These are phyloP conservation scores for Lamellibrachia columna DNA, from an alignment of 2,888 invertebrate species.

Conservation along the genomic window DNA sequence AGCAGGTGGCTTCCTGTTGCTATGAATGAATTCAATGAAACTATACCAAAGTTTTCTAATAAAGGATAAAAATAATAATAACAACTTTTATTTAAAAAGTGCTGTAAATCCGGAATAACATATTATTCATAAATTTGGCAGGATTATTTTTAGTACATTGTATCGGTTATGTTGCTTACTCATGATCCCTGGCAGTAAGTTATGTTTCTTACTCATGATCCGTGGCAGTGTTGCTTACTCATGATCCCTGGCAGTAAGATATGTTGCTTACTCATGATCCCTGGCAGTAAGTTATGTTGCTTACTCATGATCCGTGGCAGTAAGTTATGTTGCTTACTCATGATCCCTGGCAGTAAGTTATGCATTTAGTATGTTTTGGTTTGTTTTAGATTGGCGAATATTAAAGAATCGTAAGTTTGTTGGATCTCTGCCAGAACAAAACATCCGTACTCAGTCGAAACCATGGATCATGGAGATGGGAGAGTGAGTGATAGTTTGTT, in stretches of 20 bases:
- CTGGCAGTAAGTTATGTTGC: not conserved
- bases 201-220: not conserved
- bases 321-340: not conserved
- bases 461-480: slow-evolving; percentile 62
- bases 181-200: too few species aligned
- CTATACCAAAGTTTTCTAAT: too few species aligned
- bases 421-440: slow-evolving; percentile 61
- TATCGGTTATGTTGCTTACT: too few species aligned
- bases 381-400: slow-evolving; percentile 61
- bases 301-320: too few species aligned
- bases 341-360: not conserved
- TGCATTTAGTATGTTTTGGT: not conserved
- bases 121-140: too few species aligned
- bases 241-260: not conserved
- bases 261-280: not conserved
- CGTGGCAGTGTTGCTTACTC: not conserved
- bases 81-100: too few species aligned
- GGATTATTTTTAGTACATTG: too few species aligned
- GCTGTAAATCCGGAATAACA: too few species aligned
- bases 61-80: not conserved
- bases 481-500: slow-evolving; percentile 42
- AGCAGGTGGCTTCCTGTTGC: not conserved
- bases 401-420: slow-evolving; percentile 64
- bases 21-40: not conserved
- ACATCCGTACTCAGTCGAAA: slow-evolving; percentile 60